Percentiles rank a stretch among this genome's conserved stretches.
Evolutionary conservation across 2,888 invertebrate genomes (phyloP).

Genomic region (Uropetala carovei): DNA sequence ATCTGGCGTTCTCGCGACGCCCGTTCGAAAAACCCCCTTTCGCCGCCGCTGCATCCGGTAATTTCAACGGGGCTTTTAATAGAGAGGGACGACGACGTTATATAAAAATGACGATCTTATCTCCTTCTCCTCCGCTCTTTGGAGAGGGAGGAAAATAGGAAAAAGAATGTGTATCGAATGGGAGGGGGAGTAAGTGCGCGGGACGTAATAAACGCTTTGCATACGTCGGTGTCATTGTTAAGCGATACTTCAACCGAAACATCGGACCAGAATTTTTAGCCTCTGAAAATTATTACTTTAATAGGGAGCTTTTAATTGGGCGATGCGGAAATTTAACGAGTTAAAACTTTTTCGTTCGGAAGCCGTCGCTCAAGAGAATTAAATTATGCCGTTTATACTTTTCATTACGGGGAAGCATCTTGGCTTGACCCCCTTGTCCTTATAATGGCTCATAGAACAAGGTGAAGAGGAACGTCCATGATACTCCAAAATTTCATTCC

Average conservation of each 20-base stretch:
- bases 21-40: background rate
- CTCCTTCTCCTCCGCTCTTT: background rate
- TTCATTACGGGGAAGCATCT: too few relatives aligned
- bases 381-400: too few relatives aligned
- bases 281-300: background rate
- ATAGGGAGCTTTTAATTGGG: background rate
- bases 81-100: slow-evolving; percentile 30
- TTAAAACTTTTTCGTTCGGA: background rate
- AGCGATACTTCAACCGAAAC: background rate
- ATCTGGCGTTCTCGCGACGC: slow-evolving; percentile 25
- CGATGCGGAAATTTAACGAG: background rate
- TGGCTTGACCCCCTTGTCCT: too few relatives aligned
- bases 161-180: background rate
- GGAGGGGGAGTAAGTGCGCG: background rate
- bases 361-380: background rate
- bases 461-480: too few relatives aligned
- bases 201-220: slow-evolving; percentile 20
- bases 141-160: background rate
- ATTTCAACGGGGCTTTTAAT: slow-evolving; percentile 51
- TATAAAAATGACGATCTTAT: slow-evolving; percentile 57
- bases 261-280: background rate
- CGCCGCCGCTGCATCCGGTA: slow-evolving; percentile 40
- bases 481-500: too few relatives aligned
- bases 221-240: slow-evolving; percentile 20
- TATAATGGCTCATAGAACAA: too few relatives aligned